phyloP scores from a whole-genome alignment of 1,140 invertebrate genomes.

The Notospermus geniculatus region DNA sequence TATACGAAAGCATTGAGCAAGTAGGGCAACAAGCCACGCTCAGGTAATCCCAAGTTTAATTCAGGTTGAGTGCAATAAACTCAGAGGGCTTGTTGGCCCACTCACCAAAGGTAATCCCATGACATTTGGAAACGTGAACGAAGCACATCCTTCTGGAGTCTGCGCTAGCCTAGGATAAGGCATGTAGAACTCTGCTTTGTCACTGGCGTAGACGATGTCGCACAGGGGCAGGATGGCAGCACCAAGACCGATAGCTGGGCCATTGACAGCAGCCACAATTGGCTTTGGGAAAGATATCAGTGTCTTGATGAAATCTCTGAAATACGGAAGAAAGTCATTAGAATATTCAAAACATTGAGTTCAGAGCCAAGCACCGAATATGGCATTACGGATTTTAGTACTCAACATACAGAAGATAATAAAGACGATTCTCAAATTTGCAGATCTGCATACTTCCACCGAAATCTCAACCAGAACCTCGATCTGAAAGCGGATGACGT shows the following conservation, averaged over 20 bases:
- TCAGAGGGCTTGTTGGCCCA: too few relatives aligned
- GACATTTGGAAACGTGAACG: constrained; percentile 75
- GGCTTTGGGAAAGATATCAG: constrained; percentile 88
- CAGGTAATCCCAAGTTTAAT: too few relatives aligned
- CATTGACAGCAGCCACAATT: constrained; percentile 86
- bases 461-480: too few relatives aligned
- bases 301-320: constrained; percentile 69
- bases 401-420: too few relatives aligned
- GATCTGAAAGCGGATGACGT: too few relatives aligned
- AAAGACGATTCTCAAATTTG: too few relatives aligned
- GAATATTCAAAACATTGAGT: background rate
- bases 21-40: too few relatives aligned
- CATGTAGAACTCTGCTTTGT: constrained; percentile 77
- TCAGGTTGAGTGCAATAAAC: too few relatives aligned
- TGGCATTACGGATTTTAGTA: too few relatives aligned
- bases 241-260: constrained; percentile 85
- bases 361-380: too few relatives aligned
- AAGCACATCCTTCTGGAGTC: constrained; percentile 78
- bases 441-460: too few relatives aligned
- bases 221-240: constrained; percentile 79
- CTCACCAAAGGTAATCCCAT: constrained; percentile 74
- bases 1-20: too few relatives aligned
- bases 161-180: constrained; percentile 80
- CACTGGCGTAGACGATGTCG: constrained; percentile 85
- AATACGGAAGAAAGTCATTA: constrained; percentile 23